A percentile compares a stretch with the other conserved stretches of the same genome.
Evolutionary conservation across 1,140 invertebrate genomes (phyloP).

Genomic region (Stenopsyche tienmushanensis): DNA sequence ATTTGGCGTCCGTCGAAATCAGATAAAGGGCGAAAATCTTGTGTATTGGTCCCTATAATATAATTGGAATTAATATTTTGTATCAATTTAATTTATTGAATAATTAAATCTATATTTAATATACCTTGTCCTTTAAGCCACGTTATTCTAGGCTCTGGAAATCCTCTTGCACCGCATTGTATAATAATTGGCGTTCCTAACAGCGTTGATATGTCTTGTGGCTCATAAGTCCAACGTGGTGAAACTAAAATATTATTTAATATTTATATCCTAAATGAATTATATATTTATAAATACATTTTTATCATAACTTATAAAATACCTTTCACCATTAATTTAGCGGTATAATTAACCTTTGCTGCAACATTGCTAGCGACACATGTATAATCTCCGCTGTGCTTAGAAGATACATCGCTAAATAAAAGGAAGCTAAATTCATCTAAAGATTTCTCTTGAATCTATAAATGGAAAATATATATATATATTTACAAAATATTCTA

Average conservation of each 20-base stretch:
- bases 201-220: slow-evolving; percentile 74
- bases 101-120: not conserved
- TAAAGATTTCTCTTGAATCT: slow-evolving; percentile 68
- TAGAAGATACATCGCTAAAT: slow-evolving; percentile 73
- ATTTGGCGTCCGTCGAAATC: slow-evolving; percentile 57
- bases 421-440: slow-evolving; percentile 73
- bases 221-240: slow-evolving; percentile 79
- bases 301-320: slow-evolving; percentile 35
- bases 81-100: slow-evolving; percentile 27
- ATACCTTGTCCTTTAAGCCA: slow-evolving; percentile 67
- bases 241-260: slow-evolving; percentile 65
- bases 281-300: not conserved
- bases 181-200: slow-evolving; percentile 71
- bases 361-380: slow-evolving; percentile 83
- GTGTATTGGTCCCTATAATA: slow-evolving; percentile 53
- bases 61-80: slow-evolving; percentile 27
- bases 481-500: not conserved
- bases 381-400: slow-evolving; percentile 84
- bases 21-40: slow-evolving; percentile 65
- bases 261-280: not conserved
- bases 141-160: slow-evolving; percentile 73
- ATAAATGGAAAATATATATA: slow-evolving; percentile 21
- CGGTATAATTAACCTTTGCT: slow-evolving; percentile 79
- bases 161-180: slow-evolving; percentile 77
- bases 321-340: slow-evolving; percentile 81